These are phyloP conservation scores for Lucifuga dentata DNA, from an alignment of 2,113 vertebrate species.

Conservation along the genomic window DNA sequence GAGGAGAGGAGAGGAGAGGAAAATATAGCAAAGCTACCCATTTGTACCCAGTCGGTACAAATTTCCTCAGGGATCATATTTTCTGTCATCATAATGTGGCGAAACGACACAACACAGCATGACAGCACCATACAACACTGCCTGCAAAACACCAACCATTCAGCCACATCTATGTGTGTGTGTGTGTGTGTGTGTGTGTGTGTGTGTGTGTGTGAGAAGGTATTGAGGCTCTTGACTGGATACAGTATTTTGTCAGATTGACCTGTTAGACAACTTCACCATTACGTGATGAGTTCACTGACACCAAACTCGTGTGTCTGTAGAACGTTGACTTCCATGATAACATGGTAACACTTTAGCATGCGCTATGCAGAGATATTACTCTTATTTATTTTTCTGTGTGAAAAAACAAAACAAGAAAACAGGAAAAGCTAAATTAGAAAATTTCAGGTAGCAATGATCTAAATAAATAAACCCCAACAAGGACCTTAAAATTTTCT, in stretches of 20 bases:
- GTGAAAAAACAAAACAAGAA: no score
- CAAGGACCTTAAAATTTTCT: constrained; percentile 14
- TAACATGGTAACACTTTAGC: neutral
- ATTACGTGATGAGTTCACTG: constrained; percentile 22
- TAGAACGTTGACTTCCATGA: constrained; percentile 20
- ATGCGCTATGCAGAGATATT: neutral
- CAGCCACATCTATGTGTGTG: constrained; percentile 61
- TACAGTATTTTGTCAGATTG: neutral
- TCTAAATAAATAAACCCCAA: no score
- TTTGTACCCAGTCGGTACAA: constrained; percentile 33
- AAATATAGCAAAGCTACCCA: constrained; percentile 49
- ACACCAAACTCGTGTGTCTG: constrained; percentile 28
- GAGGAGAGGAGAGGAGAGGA: neutral
- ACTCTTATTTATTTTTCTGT: no score
- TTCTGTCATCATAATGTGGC: constrained; percentile 65
- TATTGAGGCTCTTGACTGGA: constrained; percentile 5
- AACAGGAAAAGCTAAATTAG: no score
- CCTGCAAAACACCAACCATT: constrained; percentile 69
- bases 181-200: constrained; percentile 24
- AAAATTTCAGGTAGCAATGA: no score
- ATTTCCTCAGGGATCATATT: constrained; percentile 47
- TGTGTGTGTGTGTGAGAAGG: constrained; percentile 18
- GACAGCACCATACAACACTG: constrained; percentile 74
- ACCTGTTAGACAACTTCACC: neutral
- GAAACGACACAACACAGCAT: constrained; percentile 74